phyloP scores from a whole-genome alignment of 2,888 invertebrate species.

The Tenthredo scrophulariae region DNA sequence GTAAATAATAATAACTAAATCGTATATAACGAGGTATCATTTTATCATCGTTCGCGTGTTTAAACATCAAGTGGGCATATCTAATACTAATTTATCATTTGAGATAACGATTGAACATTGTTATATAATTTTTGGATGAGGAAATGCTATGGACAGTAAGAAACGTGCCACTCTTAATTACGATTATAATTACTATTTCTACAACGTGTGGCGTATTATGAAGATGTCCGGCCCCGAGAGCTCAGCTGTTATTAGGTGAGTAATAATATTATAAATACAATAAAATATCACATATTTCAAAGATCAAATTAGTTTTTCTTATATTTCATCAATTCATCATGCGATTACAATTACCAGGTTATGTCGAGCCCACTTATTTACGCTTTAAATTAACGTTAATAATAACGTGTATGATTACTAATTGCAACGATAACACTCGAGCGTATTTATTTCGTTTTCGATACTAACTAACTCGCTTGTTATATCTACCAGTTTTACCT shows the following conservation, averaged over 20 bases:
- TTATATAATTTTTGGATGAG: constrained; percentile 68
- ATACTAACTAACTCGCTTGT: neutral
- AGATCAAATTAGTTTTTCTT: neutral
- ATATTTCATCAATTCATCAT: neutral
- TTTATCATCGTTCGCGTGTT: constrained; percentile 15
- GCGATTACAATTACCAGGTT: neutral
- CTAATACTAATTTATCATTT: constrained; percentile 56
- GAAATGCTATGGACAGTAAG: constrained; percentile 72
- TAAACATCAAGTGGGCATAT: constrained; percentile 4
- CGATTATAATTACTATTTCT: constrained; percentile 64
- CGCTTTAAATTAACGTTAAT: neutral
- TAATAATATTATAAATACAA: neutral
- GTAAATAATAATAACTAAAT: constrained; percentile 23
- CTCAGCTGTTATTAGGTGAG: constrained; percentile 72
- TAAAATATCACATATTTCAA: neutral
- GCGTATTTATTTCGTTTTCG: neutral
- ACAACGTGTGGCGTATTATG: constrained; percentile 69
- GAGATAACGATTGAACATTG: constrained; percentile 63
- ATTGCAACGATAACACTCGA: neutral
- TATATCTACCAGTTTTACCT: neutral
- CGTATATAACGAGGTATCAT: constrained; percentile 45
- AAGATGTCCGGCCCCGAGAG: constrained; percentile 73
- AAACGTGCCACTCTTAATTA: constrained; percentile 67
- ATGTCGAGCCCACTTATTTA: neutral
- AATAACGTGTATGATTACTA: neutral